Percentiles rank a stretch among this genome's conserved stretches.
These are phyloP conservation scores for Stegodyphus dumicola DNA, from an alignment of 1,140 invertebrate genomes.

Conservation along the genomic window DNA sequence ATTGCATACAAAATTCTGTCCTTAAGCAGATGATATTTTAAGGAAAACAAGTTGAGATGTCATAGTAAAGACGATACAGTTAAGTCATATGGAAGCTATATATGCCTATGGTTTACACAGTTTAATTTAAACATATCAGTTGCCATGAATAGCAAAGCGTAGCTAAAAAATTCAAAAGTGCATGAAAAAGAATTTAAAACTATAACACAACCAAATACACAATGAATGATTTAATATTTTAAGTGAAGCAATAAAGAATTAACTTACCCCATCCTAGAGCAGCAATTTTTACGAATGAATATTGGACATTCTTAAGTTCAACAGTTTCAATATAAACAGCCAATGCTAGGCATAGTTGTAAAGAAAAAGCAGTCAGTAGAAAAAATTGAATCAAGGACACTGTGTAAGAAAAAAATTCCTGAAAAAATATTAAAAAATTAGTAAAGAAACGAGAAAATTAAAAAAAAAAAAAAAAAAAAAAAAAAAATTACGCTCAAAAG, in stretches of 20 bases:
- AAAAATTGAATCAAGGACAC: slow-evolving; percentile 61
- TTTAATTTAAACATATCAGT: no score
- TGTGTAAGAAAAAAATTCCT: slow-evolving; percentile 61
- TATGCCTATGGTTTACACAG: no score
- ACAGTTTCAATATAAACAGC: slow-evolving; percentile 56
- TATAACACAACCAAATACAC: no score
- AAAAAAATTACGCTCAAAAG: no score
- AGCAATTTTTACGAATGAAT: slow-evolving; percentile 55
- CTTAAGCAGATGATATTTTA: no score
- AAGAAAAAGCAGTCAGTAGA: slow-evolving; percentile 59
- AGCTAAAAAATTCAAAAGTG: no score
- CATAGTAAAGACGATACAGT: no score
- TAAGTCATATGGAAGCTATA: no score
- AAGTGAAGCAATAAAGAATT: neutral
- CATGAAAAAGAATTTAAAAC: no score
- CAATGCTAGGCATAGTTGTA: slow-evolving; percentile 60
- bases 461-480: neutral
- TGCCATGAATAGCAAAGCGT: no score
- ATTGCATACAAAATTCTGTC: no score
- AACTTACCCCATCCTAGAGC: slow-evolving; percentile 61
- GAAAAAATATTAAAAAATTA: neutral
- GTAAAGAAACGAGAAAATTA: neutral
- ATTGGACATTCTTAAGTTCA: slow-evolving; percentile 54
- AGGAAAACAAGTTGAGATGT: no score
- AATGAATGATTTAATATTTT: neutral